These are phyloP conservation scores for Epizoanthus rinbou DNA, from an alignment of 92 coral and sea anemone genomes.

Conservation along the genomic window DNA sequence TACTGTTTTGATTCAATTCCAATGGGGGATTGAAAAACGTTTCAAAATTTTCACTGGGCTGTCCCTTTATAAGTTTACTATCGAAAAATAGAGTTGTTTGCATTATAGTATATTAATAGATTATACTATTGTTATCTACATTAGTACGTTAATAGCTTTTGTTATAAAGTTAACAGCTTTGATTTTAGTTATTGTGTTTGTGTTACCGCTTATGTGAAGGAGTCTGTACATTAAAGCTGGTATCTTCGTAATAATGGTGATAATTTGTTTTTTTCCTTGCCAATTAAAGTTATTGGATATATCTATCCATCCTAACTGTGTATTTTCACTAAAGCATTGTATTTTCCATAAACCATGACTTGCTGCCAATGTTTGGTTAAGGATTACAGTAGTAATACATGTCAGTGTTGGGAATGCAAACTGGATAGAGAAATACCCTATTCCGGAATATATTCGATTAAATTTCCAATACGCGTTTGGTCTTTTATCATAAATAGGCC, in stretches of 20 bases:
- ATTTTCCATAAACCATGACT: slow-evolving; percentile 5
- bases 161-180: slow-evolving; percentile 3
- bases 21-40: background rate
- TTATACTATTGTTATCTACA: slow-evolving; percentile 11
- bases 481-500: background rate
- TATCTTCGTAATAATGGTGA: background rate
- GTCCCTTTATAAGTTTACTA: background rate
- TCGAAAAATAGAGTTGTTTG: slow-evolving; percentile 29
- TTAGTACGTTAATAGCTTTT: background rate
- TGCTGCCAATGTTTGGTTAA: slow-evolving; percentile 2
- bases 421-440: slow-evolving; percentile 15
- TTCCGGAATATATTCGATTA: background rate
- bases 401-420: slow-evolving; percentile 10
- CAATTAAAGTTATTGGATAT: slow-evolving; percentile 2
- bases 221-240: slow-evolving; percentile 1
- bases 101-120: slow-evolving; percentile 26
- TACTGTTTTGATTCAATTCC: background rate
- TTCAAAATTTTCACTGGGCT: slow-evolving; percentile 14
- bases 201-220: background rate
- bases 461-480: slow-evolving; percentile 9
- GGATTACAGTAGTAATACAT: background rate
- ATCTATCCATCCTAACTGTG: slow-evolving; percentile 20
- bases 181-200: background rate
- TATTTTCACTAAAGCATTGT: slow-evolving; percentile 4
- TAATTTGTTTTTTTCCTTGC: background rate